Evolutionary conservation across 2,797 vertebrate genomes (phyloP), one percentile per base, ranked within the genome.

Genomic region (Tamandua tetradactyla): DNA sequence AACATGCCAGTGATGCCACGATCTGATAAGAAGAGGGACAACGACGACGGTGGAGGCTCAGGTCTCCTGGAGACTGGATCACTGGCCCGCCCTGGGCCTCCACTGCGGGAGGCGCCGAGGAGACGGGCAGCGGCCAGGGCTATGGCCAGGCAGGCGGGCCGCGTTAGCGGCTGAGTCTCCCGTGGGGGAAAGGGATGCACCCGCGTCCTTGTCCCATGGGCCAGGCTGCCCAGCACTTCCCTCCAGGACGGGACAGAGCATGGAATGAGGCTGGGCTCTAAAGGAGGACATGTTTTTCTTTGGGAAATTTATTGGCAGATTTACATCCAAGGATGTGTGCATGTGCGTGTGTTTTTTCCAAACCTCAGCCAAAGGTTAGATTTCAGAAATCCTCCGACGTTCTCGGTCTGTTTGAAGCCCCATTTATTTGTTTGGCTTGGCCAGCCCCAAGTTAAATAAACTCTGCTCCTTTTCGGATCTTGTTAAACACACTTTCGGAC

Each of bases 391-490:
- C 95, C 95, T 79, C 71, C 1, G 13, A 49, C 80, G 7, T 15
- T 37, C 95, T 40, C 40, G 49, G 66, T 84, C 57, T 62, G 74
- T 83, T 82, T 78, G 82, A 95, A 96, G 94, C 55, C 20, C 61
- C 74, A 13, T 89, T 90, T 90, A 14, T 85, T 76, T 95, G 97
- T 94, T 86, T 96, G 93, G 66, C 17, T 97, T 97, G 96, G 96
- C 96, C 64, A 7, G 86, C 10, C 52, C 13, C 17, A 64, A 83
- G 76, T 23, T 22, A 82, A 97, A 95, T 82, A 84, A 55, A 12
- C 88, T n/a, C 37, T 1, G 37, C 75, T 69, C 78, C 37, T 52
- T 61, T 82, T 22, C 9, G 79, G 84, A 64, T 84, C 91, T 30
- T 79, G 89, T 18, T 23, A 10, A 83, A 72, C 68, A 25, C 69